A percentile compares a stretch with the other conserved stretches of the same genome.
These are phyloP conservation scores for Dreissena rostriformis DNA, from an alignment of 1,140 invertebrate species.

Conservation along the genomic window DNA sequence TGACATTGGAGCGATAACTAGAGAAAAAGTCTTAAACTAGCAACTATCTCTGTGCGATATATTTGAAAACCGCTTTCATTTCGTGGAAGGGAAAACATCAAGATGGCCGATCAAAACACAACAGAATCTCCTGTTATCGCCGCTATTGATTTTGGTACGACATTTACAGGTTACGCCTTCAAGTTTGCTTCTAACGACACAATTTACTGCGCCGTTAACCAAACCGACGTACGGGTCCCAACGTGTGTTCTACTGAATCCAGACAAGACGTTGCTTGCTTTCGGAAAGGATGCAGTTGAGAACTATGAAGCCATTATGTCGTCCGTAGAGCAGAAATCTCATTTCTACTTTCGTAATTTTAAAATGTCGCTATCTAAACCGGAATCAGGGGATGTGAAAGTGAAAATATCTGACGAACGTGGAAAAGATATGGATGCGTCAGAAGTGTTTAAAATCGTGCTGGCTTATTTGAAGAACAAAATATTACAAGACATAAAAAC, in stretches of 20 bases:
- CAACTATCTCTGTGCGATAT: no score
- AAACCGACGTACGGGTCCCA: constrained; percentile 12
- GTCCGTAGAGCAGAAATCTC: constrained; percentile 2
- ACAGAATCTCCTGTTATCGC: constrained; percentile 6
- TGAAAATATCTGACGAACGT: not conserved
- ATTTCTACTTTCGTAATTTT: constrained; percentile 37
- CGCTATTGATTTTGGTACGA: constrained; percentile 54
- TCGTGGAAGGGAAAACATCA: no score
- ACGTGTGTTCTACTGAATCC: constrained; percentile 25
- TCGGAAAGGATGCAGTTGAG: constrained; percentile 35
- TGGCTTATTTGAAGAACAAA: constrained; percentile 1
- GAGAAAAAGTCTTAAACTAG: no score
- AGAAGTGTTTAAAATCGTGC: constrained; percentile 5
- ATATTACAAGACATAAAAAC: not conserved
- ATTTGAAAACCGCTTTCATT: no score
- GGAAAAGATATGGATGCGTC: not conserved
- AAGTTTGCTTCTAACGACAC: not conserved
- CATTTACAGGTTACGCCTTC: constrained; percentile 49
- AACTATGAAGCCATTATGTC: constrained; percentile 24
- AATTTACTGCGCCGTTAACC: constrained; percentile 10
- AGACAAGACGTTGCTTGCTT: constrained; percentile 15
- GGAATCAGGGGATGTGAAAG: no score
- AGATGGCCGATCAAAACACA: no score
- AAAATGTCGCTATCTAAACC: constrained; percentile 29
- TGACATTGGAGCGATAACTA: no score